Conservation (phyloP, 2,797 vertebrate genomes). For the Diplodus sargus region DNA sequence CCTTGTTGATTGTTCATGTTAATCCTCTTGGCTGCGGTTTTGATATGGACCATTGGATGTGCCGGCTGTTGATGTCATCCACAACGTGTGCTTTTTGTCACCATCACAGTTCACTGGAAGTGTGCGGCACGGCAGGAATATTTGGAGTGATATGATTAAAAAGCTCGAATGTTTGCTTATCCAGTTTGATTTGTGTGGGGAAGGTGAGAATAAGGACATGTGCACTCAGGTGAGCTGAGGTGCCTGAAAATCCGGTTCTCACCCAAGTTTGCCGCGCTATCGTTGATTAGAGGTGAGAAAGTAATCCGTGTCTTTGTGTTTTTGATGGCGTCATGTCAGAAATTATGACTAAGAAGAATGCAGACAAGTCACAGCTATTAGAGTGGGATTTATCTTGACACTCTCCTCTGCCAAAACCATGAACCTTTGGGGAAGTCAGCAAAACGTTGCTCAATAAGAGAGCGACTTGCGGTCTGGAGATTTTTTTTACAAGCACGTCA, state of each 20-base stretch:
- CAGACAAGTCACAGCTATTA: not conserved
- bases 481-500: not conserved
- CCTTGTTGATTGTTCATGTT: constrained; percentile 1
- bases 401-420: not conserved
- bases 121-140: not conserved
- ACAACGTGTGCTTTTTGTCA: constrained; percentile 41
- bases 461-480: constrained; percentile 3
- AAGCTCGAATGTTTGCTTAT: constrained; percentile 5
- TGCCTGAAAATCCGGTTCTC: not conserved
- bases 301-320: not conserved
- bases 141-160: not conserved
- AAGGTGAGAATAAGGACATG: constrained; percentile 12
- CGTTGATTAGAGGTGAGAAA: not conserved
- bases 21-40: constrained; percentile 18
- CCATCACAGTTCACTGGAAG: constrained; percentile 10
- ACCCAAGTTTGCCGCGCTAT: not conserved
- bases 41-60: constrained; percentile 15
- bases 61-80: not conserved
- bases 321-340: constrained; percentile 3
- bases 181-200: constrained; percentile 15
- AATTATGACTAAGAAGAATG: not conserved
- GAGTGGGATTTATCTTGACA: constrained; percentile 27
- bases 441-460: constrained; percentile 15
- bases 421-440: constrained; percentile 5
- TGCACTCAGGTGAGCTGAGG: constrained; percentile 2